Conservation (phyloP, 2,797 vertebrate species). For the Xyrichtys novacula region DNA sequence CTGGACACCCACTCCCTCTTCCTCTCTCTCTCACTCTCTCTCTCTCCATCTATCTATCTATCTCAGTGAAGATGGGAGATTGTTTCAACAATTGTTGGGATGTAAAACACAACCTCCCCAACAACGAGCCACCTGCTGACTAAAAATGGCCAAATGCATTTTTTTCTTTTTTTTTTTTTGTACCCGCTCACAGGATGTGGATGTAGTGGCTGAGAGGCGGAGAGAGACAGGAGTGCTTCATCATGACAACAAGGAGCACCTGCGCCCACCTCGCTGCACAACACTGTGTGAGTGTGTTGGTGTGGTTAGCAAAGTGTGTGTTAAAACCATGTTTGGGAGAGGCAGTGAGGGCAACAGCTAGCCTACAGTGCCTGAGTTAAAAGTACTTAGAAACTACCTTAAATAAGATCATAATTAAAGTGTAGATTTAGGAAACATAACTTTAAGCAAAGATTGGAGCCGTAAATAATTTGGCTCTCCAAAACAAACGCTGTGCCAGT, state of each 20-base stretch:
- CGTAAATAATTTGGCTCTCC: not conserved
- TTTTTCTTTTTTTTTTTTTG: slow-evolving; percentile 50
- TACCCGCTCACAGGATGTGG: slow-evolving; percentile 46
- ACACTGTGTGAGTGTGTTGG: not conserved
- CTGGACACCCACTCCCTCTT: slow-evolving; percentile 83
- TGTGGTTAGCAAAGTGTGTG: not conserved
- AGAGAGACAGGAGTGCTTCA: slow-evolving; percentile 48
- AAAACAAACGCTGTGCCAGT: not conserved
- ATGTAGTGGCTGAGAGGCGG: slow-evolving; percentile 36
- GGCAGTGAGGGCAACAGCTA: not conserved
- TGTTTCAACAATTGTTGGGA: slow-evolving; percentile 68
- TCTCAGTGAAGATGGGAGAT: slow-evolving; percentile 64
- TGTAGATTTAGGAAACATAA: not conserved
- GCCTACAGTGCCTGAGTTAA: not conserved
- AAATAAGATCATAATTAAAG: not conserved
- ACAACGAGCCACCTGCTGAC: slow-evolving; percentile 66
- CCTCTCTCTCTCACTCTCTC: too few species aligned
- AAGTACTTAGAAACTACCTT: not conserved
- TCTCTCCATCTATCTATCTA: too few species aligned
- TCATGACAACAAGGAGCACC: slow-evolving; percentile 54
- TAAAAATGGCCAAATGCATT: slow-evolving; percentile 54
- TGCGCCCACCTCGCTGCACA: slow-evolving; percentile 32
- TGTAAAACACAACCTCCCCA: slow-evolving; percentile 48
- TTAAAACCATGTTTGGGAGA: not conserved
- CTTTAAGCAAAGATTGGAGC: not conserved